Evolutionary conservation across 2,113 vertebrate genomes (phyloP), one percentile per base, ranked within the genome.

Genomic region (Siniperca knerii): DNA sequence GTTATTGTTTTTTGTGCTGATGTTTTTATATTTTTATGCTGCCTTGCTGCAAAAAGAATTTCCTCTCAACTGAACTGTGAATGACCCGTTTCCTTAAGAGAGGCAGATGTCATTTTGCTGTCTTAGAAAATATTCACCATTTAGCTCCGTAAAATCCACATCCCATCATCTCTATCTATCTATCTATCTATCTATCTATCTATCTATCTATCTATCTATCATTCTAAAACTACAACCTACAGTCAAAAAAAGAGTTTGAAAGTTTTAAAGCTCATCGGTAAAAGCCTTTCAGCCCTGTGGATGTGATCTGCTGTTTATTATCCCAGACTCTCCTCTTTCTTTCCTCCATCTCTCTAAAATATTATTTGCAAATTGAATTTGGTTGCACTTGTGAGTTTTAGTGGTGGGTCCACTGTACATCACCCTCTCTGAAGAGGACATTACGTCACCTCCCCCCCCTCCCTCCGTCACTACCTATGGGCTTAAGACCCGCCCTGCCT

Each of bases 371-470:
- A 15, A 64, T 83, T 50, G 50, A 1, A 65, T 75, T 72, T 82
- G 8, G 54, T 35, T 82, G 16, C 72, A 79, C 68, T 79, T 83
- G 29, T 85, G 76, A 67, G 67, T 75, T 75, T 84, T 44, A 64
- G 87, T 91, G 90, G 10, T 37, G 52, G 23, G 23, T 48, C 44
- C 62, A 2, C 69, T 57, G 91, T 16, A 40, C 58, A 50, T 40
- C 91, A 92, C 83, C 91, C 87, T 83, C 73, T 89, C 87, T 78
- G 82, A 85, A 29, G 85, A 91, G 87, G 69, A 82, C 87, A 95
- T 95, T 94, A 95, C 94, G 90, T 95, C 94, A 94, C 80, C 92
- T 12, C 11, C 77, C 68, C 76, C 60, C 12, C 66, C 60, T 72
- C 18, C 57, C 62, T 68, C 76, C 55, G 25, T 35, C 73, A 83